phyloP scores from a whole-genome alignment of 2,113 vertebrate species.

The Xyliphius kryptos region DNA sequence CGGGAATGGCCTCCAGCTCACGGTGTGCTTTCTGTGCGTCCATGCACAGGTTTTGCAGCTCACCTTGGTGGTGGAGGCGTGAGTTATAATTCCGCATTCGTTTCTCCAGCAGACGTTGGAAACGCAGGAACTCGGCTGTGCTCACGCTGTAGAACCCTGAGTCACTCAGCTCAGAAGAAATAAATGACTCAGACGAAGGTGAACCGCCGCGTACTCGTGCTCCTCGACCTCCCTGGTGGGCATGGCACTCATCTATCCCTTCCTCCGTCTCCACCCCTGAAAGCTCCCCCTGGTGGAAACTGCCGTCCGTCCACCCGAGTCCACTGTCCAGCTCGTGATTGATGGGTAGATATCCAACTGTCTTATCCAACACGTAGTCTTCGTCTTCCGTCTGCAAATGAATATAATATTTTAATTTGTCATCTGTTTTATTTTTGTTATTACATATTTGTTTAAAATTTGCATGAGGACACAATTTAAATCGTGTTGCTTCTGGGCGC shows the following conservation, averaged over 20 bases:
- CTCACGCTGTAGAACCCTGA: slow-evolving; percentile 67
- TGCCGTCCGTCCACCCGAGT: slow-evolving; percentile 63
- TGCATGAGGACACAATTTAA: too few species aligned
- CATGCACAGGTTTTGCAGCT: slow-evolving; percentile 55
- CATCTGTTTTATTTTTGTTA: too few species aligned
- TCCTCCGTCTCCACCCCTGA: slow-evolving; percentile 65
- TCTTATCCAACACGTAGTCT: slow-evolving; percentile 58
- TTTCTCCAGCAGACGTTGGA: slow-evolving; percentile 68
- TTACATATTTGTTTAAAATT: too few species aligned
- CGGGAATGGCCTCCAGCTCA: slow-evolving; percentile 69
- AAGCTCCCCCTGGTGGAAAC: slow-evolving; percentile 64
- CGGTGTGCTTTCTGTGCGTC: slow-evolving; percentile 67
- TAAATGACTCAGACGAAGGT: slow-evolving; percentile 60
- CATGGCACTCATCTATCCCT: slow-evolving; percentile 59
- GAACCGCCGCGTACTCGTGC: slow-evolving; percentile 46
- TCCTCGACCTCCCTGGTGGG: slow-evolving; percentile 42
- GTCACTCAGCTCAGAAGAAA: slow-evolving; percentile 63
- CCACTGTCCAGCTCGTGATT: slow-evolving; percentile 68
- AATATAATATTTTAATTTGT: too few species aligned
- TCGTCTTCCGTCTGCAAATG: slow-evolving; percentile 60
- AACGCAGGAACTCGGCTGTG: slow-evolving; percentile 63
- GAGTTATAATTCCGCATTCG: slow-evolving; percentile 64
- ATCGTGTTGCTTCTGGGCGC: too few species aligned
- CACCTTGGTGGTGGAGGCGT: slow-evolving; percentile 58
- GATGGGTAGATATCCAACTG: slow-evolving; percentile 52